Conservation (phyloP, 2,113 vertebrate genomes). For the Xyliphius kryptos region DNA sequence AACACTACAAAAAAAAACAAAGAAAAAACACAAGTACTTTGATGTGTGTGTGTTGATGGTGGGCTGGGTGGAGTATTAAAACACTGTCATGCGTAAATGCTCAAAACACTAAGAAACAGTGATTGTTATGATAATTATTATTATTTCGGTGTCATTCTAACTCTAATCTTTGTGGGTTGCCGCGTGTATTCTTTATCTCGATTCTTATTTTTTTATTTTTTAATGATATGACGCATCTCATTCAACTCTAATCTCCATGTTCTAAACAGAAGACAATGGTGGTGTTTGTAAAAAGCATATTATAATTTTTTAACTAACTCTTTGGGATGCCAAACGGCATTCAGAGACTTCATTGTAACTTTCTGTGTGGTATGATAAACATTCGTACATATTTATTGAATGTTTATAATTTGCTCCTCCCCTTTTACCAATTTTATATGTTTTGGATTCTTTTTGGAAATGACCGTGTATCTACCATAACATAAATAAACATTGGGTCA, state of each 20-base stretch:
- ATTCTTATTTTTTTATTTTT: constrained; percentile 70
- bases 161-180: constrained; percentile 82
- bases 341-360: no score
- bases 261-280: no score
- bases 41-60: constrained; percentile 30
- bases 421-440: constrained; percentile 88
- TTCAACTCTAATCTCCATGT: no score
- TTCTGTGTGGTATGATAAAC: constrained; percentile 52
- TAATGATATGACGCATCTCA: constrained; percentile 36
- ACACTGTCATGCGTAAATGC: constrained; percentile 51
- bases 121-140: constrained; percentile 50
- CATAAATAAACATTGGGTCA: constrained; percentile 76
- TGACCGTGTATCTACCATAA: constrained; percentile 87
- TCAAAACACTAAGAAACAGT: constrained; percentile 58
- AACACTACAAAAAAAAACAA: background rate
- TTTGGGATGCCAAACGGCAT: no score
- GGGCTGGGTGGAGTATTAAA: constrained; percentile 32
- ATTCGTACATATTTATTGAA: no score
- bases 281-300: no score
- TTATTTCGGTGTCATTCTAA: constrained; percentile 84
- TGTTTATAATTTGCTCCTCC: constrained; percentile 51
- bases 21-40: constrained; percentile 29
- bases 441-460: constrained; percentile 81
- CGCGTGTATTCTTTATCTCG: no score
- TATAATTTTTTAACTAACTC: no score